phyloP scores from a whole-genome alignment of 2,113 vertebrate genomes.

The Carassius carassius region DNA sequence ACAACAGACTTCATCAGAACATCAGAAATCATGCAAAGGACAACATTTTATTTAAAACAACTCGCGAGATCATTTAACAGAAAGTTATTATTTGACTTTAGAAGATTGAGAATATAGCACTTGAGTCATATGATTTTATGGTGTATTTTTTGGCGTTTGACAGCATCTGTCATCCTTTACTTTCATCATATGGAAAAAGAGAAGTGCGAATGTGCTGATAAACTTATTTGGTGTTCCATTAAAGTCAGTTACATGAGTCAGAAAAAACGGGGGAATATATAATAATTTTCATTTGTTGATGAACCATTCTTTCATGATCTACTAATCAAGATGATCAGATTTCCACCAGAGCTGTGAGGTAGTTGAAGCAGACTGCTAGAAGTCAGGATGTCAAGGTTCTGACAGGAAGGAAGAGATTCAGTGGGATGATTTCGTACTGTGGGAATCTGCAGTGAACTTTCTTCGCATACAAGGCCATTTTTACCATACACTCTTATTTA shows the following conservation, averaged over 20 bases:
- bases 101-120: not conserved
- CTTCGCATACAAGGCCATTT: constrained; percentile 67
- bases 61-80: not conserved
- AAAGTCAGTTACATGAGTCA: not conserved
- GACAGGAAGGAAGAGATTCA: constrained; percentile 26
- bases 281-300: not conserved
- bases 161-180: not conserved
- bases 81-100: not conserved
- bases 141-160: not conserved
- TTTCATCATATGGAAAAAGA: not conserved
- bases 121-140: not conserved
- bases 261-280: not conserved
- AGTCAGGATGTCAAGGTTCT: constrained; percentile 10
- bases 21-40: not conserved
- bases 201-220: not conserved
- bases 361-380: not conserved
- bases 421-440: constrained; percentile 57
- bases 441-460: constrained; percentile 66
- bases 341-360: not conserved
- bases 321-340: not conserved
- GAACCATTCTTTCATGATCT: not conserved
- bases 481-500: constrained; percentile 61
- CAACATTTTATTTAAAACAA: not conserved
- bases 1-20: not conserved
- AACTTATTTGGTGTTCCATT: not conserved